These are phyloP conservation scores for Acrocyrtus sp. DNA, from an alignment of 2,888 invertebrate genomes.

Conservation along the genomic window DNA sequence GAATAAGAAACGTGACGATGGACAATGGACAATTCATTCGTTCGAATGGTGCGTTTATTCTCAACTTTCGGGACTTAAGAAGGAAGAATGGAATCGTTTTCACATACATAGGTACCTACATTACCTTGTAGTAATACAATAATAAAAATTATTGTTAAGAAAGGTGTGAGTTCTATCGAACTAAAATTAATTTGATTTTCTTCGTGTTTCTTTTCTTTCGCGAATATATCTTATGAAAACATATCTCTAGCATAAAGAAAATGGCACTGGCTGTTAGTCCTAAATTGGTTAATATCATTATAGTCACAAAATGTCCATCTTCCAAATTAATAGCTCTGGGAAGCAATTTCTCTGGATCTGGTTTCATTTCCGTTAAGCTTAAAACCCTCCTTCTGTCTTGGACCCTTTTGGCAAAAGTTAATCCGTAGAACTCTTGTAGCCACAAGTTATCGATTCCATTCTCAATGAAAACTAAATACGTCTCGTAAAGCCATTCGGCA, in stretches of 20 bases:
- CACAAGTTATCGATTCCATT: conserved; percentile 27
- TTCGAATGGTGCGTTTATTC: no score
- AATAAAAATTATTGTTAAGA: no score
- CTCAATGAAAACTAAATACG: conserved; percentile 14
- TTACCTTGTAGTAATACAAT: no score
- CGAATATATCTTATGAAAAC: no score
- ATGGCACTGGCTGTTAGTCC: not conserved
- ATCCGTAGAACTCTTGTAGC: conserved; percentile 26
- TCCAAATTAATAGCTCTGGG: conserved; percentile 17
- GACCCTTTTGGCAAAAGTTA: conserved; percentile 22
- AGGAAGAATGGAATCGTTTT: no score
- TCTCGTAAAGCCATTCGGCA: conserved; percentile 25
- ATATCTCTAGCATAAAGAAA: conserved; percentile 3
- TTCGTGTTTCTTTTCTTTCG: not conserved
- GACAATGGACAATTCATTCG: no score
- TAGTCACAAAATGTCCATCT: conserved; percentile 22
- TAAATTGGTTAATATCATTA: not conserved
- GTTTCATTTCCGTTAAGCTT: conserved; percentile 6
- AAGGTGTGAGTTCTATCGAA: no score
- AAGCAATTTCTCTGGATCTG: not conserved
- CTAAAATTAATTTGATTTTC: no score
- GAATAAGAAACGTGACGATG: no score
- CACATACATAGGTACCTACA: no score
- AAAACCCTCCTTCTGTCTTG: conserved; percentile 18
- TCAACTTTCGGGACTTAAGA: no score